Percentiles rank a stretch among this genome's conserved stretches.
These are phyloP conservation scores for Paramuricea clavata DNA, from an alignment of 92 coral and sea anemone species.

Conservation along the genomic window DNA sequence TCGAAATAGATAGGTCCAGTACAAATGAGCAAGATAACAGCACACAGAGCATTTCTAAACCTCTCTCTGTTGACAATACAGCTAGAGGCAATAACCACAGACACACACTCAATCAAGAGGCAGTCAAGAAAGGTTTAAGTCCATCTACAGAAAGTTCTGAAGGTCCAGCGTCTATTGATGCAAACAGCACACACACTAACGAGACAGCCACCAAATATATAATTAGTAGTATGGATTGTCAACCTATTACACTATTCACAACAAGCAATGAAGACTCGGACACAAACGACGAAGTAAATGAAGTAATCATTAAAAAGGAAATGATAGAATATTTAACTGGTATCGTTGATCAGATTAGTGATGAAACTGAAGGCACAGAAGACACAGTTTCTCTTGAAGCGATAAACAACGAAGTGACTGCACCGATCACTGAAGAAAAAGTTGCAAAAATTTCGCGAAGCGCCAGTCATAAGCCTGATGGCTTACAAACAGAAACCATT, in stretches of 20 bases:
- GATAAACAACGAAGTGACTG: too few species aligned
- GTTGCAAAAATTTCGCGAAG: too few species aligned
- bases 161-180: too few species aligned
- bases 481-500: too few species aligned
- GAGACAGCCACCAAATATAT: too few species aligned
- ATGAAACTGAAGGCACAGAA: neutral
- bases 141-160: too few species aligned
- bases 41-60: neutral
- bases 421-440: too few species aligned
- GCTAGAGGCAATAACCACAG: neutral
- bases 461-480: too few species aligned
- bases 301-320: neutral
- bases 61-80: neutral
- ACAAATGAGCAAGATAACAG: neutral
- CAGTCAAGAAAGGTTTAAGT: too few species aligned
- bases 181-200: too few species aligned
- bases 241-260: too few species aligned
- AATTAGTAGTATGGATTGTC: too few species aligned
- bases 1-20: neutral
- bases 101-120: neutral
- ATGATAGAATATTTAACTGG: neutral
- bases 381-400: neutral
- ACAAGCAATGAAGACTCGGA: neutral
- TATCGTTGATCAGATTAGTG: neutral
- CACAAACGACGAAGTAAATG: neutral